Percentiles rank a stretch among this genome's conserved stretches.
Evolutionary conservation across 2,113 vertebrate species (phyloP).

Genomic region (Gadus macrocephalus): DNA sequence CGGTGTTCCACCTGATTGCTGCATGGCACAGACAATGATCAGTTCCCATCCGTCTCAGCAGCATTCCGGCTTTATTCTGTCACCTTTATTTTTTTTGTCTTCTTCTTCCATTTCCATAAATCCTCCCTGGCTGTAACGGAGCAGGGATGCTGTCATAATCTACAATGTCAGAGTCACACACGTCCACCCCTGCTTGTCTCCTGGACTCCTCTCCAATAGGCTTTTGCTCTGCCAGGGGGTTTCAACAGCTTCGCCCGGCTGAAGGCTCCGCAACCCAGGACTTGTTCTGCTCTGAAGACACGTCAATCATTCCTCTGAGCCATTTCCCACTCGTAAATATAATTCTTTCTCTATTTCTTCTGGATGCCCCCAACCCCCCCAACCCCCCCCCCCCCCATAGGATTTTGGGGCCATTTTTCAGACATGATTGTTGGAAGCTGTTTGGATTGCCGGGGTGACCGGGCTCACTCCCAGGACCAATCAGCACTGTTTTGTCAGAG

Average conservation of each 20-base stretch:
- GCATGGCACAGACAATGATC: slow-evolving; percentile 65
- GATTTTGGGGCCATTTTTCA: slow-evolving; percentile 9
- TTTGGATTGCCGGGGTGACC: slow-evolving; percentile 44
- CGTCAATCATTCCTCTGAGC: slow-evolving; percentile 42
- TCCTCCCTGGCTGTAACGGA: slow-evolving; percentile 48
- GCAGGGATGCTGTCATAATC: slow-evolving; percentile 55
- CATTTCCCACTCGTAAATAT: slow-evolving; percentile 38
- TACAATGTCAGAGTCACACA: slow-evolving; percentile 56
- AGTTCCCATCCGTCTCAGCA: slow-evolving; percentile 55
- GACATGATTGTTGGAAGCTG: slow-evolving; percentile 28
- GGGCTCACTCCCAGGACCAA: slow-evolving; percentile 36
- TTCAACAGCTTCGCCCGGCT: slow-evolving; percentile 33
- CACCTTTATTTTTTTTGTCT: slow-evolving; percentile 14
- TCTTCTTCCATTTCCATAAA: slow-evolving; percentile 62
- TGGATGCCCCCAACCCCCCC: neutral
- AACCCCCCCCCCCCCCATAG: neutral
- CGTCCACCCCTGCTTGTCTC: slow-evolving; percentile 54
- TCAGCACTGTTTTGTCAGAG: slow-evolving; percentile 40
- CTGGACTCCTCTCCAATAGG: slow-evolving; percentile 31
- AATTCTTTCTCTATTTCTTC: slow-evolving; percentile 10
- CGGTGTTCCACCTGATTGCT: slow-evolving; percentile 65
- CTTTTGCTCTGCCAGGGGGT: slow-evolving; percentile 39
- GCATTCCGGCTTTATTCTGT: no score
- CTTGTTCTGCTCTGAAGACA: neutral
- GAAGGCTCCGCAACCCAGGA: slow-evolving; percentile 41